These are phyloP conservation scores for Exocentrus adspersus DNA, from an alignment of 2,888 invertebrate species.

Conservation along the genomic window DNA sequence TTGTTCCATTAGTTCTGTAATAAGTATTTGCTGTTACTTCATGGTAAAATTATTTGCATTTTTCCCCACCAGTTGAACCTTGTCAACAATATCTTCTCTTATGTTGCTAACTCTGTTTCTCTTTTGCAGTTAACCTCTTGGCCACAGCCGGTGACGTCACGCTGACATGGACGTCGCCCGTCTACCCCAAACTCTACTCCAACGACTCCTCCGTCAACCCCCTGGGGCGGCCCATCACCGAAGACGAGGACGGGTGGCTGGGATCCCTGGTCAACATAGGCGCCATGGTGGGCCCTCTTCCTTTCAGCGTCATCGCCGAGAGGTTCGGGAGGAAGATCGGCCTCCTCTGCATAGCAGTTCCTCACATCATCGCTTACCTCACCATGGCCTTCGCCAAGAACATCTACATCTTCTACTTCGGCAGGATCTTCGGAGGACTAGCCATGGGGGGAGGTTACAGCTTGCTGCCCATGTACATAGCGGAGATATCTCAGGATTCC, in stretches of 20 bases:
- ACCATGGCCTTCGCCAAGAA: conserved; percentile 41
- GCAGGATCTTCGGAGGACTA: conserved; percentile 67
- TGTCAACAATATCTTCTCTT: no score
- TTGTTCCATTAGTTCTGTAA: no score
- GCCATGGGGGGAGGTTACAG: conserved; percentile 77
- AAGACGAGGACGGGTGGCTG: conserved; percentile 65
- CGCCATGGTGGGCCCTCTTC: conserved; percentile 71
- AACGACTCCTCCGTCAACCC: conserved; percentile 53
- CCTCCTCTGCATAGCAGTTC: conserved; percentile 65
- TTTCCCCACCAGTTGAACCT: no score
- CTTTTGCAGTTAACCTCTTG: conserved; percentile 47
- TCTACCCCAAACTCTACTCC: conserved; percentile 46
- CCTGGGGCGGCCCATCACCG: conserved; percentile 53
- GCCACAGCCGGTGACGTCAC: conserved; percentile 47
- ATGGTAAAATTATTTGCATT: no score
- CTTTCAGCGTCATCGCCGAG: conserved; percentile 73
- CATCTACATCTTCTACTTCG: conserved; percentile 53
- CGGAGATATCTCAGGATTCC: conserved; percentile 81
- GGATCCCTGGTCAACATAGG: conserved; percentile 64
- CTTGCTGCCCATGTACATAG: conserved; percentile 83
- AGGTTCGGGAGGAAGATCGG: conserved; percentile 75
- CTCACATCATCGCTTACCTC: conserved; percentile 42
- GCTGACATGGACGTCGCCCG: conserved; percentile 50
- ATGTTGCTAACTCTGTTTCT: no score
- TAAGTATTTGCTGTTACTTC: no score